Evolutionary conservation across 2,797 vertebrate species (phyloP).

Genomic region (Botia almorhae): DNA sequence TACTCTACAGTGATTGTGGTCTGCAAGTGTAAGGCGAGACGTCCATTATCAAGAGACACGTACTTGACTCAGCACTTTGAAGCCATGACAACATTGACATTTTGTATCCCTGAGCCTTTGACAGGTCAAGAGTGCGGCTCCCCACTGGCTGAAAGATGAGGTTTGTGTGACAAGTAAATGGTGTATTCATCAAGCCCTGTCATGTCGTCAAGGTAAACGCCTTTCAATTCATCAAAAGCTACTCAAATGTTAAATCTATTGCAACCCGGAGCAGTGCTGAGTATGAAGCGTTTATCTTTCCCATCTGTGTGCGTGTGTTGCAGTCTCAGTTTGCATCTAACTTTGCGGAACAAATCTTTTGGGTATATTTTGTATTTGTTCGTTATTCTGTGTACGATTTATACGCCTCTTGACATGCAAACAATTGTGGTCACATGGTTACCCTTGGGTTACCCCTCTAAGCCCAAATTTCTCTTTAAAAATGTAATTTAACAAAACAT

Average conservation of each 20-base stretch:
- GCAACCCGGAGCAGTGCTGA: not conserved
- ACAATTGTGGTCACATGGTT: not conserved
- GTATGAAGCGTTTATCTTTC: constrained; percentile 32
- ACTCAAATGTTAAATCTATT: constrained; percentile 33
- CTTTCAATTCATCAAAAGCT: constrained; percentile 37
- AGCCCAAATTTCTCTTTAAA: no score
- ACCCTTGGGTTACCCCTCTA: no score
- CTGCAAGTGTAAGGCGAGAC: not conserved
- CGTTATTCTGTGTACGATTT: no score
- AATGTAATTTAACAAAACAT: no score
- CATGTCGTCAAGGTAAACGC: constrained; percentile 51
- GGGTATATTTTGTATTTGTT: no score
- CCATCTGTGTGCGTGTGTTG: constrained; percentile 4
- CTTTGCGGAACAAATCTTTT: constrained; percentile 1
- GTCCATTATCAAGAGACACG: not conserved
- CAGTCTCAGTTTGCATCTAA: constrained; percentile 28
- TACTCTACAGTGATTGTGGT: not conserved
- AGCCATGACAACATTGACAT: constrained; percentile 23
- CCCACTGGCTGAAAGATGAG: constrained; percentile 13
- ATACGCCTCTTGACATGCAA: constrained; percentile 16
- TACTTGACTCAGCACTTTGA: constrained; percentile 26
- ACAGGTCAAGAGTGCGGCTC: constrained; percentile 37
- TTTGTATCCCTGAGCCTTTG: constrained; percentile 43
- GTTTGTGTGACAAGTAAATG: constrained; percentile 29
- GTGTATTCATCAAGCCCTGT: constrained; percentile 50